phyloP scores from a whole-genome alignment of 2,797 vertebrate species.

The Glyptemys insculpta region DNA sequence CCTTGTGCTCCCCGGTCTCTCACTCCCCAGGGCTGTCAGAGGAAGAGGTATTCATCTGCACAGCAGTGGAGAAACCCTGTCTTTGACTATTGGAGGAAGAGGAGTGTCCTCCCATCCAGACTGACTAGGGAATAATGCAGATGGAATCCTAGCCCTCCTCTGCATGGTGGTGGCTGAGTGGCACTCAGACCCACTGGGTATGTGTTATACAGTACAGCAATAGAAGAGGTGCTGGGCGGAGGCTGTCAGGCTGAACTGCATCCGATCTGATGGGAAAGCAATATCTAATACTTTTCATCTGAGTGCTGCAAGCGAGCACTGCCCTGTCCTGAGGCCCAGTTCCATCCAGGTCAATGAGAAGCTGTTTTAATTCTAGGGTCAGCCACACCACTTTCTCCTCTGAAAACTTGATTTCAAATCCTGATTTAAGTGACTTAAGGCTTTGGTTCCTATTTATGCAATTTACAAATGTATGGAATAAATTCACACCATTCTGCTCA shows the following conservation, averaged over 20 bases:
- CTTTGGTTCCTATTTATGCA: rapidly evolving
- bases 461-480: background rate
- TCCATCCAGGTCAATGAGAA: background rate
- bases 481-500: background rate
- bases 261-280: background rate
- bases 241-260: background rate
- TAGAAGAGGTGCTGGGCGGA: background rate
- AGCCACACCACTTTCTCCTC: background rate
- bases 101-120: background rate
- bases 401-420: conserved; percentile 1
- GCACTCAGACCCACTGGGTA: background rate
- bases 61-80: background rate
- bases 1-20: background rate
- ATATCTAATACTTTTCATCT: background rate
- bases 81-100: background rate
- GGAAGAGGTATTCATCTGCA: background rate
- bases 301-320: background rate
- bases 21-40: background rate
- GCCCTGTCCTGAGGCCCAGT: rapidly evolving
- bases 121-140: background rate
- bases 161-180: background rate
- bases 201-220: background rate
- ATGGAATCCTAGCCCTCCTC: background rate
- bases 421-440: background rate
- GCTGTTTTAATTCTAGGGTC: background rate